A percentile compares a stretch with the other conserved stretches of the same genome.
phyloP scores from a whole-genome alignment of 2,797 vertebrate genomes.

The Notoglanidium macrostoma region DNA sequence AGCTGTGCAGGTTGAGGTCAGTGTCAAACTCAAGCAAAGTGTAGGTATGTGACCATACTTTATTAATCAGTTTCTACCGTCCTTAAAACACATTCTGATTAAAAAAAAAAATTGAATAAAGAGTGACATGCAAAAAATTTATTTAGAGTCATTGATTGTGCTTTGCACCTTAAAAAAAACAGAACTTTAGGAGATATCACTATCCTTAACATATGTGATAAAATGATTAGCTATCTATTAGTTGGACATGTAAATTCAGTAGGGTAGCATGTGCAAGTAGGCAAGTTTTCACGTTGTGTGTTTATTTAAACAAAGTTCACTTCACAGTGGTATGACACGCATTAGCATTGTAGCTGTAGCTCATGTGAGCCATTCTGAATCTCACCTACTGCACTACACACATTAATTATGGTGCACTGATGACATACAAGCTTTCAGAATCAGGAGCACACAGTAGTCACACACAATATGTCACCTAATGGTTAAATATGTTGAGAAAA shows the following conservation, averaged over 20 bases:
- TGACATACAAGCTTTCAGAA: background rate
- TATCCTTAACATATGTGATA: too few species aligned
- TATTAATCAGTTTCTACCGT: background rate
- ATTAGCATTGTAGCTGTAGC: too few species aligned
- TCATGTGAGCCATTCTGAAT: too few species aligned
- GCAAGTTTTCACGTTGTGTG: background rate
- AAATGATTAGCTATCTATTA: too few species aligned
- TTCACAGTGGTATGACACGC: too few species aligned
- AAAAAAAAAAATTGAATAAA: background rate
- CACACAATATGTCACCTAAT: background rate
- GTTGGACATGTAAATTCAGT: too few species aligned
- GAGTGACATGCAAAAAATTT: background rate
- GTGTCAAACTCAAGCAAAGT: constrained; percentile 82
- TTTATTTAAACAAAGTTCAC: background rate
- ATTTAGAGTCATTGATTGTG: background rate
- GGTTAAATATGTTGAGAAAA: too few species aligned
- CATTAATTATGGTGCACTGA: too few species aligned
- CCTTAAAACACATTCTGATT: background rate
- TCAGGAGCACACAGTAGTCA: background rate
- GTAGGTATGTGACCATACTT: background rate
- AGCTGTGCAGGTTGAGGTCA: constrained; percentile 92
- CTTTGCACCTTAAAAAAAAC: background rate
- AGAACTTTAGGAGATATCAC: background rate
- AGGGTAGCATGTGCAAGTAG: background rate
- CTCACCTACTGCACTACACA: too few species aligned